phyloP scores from a whole-genome alignment of 2,888 invertebrate genomes.

The Acronicta aceris region DNA sequence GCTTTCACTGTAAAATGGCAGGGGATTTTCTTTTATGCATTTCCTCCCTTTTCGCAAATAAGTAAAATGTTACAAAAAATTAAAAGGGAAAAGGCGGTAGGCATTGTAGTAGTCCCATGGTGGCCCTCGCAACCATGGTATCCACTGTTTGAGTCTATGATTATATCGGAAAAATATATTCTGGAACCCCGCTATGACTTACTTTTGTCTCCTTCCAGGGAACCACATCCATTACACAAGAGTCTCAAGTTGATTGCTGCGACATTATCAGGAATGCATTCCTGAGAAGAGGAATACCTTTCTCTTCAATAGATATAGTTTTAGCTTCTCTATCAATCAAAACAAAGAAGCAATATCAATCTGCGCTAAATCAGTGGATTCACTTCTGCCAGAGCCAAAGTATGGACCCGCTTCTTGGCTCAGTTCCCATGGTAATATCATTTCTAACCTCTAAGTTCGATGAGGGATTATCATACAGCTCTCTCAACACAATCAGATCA shows the following conservation, averaged over 20 bases:
- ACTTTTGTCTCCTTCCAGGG: too few relatives aligned
- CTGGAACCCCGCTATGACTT: too few relatives aligned
- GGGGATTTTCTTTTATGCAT: conserved; percentile 14
- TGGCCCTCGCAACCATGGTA: conserved; percentile 13
- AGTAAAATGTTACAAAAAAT: conserved; percentile 11
- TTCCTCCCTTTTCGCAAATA: conserved; percentile 10
- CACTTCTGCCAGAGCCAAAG: background rate
- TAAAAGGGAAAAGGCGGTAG: conserved; percentile 1
- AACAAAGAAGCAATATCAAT: conserved; percentile 16
- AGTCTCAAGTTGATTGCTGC: conserved; percentile 18
- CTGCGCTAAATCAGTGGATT: conserved; percentile 14
- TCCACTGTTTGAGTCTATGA: conserved; percentile 3
- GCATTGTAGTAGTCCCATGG: conserved; percentile 11
- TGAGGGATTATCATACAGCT: conserved; percentile 12
- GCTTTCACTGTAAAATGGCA: conserved; percentile 19
- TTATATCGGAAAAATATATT: background rate
- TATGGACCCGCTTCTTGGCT: background rate
- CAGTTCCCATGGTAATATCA: conserved; percentile 2
- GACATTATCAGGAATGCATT: conserved; percentile 20
- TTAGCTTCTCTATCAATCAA: conserved; percentile 10
- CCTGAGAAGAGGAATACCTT: conserved; percentile 6
- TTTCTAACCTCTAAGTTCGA: conserved; percentile 10
- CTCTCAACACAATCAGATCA: conserved; percentile 1
- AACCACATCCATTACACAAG: background rate
- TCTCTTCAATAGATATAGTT: conserved; percentile 10